Conservation (phyloP, 2,888 invertebrate species). For the Trisateles emortualis region DNA sequence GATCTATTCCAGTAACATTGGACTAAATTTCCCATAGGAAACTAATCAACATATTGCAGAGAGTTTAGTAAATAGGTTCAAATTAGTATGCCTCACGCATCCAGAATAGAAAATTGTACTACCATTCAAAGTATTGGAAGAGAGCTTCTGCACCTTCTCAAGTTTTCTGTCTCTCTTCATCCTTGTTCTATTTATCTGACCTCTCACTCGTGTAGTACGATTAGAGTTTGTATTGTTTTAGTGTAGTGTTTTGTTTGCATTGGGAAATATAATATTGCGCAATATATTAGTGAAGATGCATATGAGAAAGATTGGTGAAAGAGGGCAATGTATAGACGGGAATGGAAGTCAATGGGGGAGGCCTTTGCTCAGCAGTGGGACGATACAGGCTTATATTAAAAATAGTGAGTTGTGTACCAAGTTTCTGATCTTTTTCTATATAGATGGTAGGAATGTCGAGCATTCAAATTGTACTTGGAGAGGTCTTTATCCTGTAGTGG, state of each 20-base stretch:
- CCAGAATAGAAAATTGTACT: slow-evolving; percentile 14
- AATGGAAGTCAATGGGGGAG: too few relatives aligned
- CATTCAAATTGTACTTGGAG: too few relatives aligned
- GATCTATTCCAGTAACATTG: background rate
- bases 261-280: background rate
- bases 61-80: slow-evolving; percentile 5
- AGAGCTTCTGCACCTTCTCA: background rate
- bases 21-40: background rate
- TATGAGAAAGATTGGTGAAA: too few relatives aligned
- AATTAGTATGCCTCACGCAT: slow-evolving; percentile 32
- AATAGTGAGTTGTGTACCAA: too few relatives aligned
- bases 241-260: background rate
- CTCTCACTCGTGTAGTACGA: background rate
- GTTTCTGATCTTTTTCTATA: too few relatives aligned
- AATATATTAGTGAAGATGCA: too few relatives aligned
- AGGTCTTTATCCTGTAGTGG: too few relatives aligned
- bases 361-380: too few relatives aligned
- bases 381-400: too few relatives aligned
- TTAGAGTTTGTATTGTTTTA: background rate
- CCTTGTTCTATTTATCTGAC: background rate
- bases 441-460: too few relatives aligned
- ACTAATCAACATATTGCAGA: slow-evolving; percentile 5
- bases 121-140: background rate
- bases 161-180: background rate
- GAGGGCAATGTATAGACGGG: too few relatives aligned